Percentiles rank a stretch among this genome's conserved stretches.
Conservation (phyloP, 2,113 vertebrate genomes). For the Centropus bengalensis region DNA sequence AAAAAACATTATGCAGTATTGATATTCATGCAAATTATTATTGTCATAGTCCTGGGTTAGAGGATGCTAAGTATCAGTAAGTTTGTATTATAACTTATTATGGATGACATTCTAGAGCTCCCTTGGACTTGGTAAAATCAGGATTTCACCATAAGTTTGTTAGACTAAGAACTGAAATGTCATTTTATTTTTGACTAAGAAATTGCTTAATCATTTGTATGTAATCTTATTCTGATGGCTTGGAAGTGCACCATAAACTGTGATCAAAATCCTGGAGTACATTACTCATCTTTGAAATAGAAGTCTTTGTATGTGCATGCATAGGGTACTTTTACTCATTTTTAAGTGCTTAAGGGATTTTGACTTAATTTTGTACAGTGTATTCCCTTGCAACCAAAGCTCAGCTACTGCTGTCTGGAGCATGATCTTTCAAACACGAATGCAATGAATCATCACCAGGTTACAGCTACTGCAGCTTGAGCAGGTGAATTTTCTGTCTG, state of each 20-base stretch:
- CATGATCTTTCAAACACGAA: neutral
- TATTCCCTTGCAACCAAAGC: neutral
- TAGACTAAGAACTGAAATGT: too few species aligned
- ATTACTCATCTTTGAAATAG: neutral
- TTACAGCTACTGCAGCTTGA: neutral
- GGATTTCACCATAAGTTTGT: neutral
- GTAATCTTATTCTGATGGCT: neutral
- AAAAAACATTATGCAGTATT: neutral
- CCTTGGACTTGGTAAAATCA: neutral
- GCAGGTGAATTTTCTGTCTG: neutral
- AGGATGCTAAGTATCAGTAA: slow-evolving; percentile 42
- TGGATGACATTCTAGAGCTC: neutral
- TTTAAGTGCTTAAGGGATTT: neutral
- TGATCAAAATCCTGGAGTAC: neutral
- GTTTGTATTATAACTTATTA: slow-evolving; percentile 18
- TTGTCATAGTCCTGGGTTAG: neutral
- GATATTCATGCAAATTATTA: slow-evolving; percentile 34
- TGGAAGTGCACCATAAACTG: neutral
- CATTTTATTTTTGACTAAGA: too few species aligned
- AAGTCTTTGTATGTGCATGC: neutral
- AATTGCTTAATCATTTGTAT: neutral
- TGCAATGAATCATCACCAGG: neutral
- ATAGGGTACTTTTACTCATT: accelerated
- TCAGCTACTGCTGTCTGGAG: neutral
- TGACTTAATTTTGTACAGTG: neutral